Evolutionary conservation across 2,797 vertebrate species (phyloP), one percentile per base, ranked within the genome.

Genomic region (Luscinia megarhynchos): DNA sequence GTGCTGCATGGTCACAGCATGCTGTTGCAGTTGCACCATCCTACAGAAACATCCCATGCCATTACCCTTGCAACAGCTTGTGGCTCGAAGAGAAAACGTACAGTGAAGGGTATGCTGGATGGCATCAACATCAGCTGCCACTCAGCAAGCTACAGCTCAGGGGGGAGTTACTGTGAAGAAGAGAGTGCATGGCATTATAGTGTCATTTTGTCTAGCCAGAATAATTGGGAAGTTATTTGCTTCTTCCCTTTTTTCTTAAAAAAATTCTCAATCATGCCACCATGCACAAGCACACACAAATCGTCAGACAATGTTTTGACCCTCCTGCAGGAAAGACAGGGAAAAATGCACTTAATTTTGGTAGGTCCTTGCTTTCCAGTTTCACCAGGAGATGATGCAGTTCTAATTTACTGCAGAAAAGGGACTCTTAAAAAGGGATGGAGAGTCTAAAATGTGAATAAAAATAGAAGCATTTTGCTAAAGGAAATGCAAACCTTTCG

Each of bases 1-100:
- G 1, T 21, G 41, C 68, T 11, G 3, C 22, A 1, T 2, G 24
- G 30, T 8, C n/a, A 12, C 3, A 1, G 51, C 0, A 1, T 14
- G 38, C 64, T 73, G 69, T 51, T 11, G 5, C 41, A 45, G 32
- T 30, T 43, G 38, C 3, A 4, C 10, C 3, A 0, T 70, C 73
- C 82, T 46, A 13, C 36, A 70, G 73, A 24, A 88, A 34, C 38
- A 22, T 15, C 48, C 43, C 12, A 4, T 16, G 57, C 26, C 26
- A 3, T 40, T 89, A 7, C 40, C 15, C 18, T 54, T 4, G 7
- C 18, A 32, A 10, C 34, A 5, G 4, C 48, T 69, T 22, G 30
- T 74, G 63, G 17, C 38, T 80, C 22, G 26, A 15, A 21, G 61
- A 74, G 20, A 73, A 68, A 50, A 61, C 2, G 5, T 18, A 0